Percentiles rank a stretch among this genome's conserved stretches.
phyloP scores from a whole-genome alignment of 37 sponge, comb jelly and placozoan species.

The Beroe ovata region DNA sequence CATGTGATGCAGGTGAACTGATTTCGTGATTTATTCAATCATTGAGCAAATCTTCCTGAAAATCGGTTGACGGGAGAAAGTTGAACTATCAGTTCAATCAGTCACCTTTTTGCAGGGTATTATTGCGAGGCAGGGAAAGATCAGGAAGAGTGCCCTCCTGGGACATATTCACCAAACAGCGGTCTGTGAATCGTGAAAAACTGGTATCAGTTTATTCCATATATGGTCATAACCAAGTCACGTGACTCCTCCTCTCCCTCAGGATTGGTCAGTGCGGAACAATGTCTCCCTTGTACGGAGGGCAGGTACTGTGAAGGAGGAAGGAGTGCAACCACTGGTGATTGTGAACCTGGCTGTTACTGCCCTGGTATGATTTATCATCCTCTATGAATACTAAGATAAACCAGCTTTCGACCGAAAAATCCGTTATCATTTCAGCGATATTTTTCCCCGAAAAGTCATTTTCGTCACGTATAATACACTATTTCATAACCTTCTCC shows the following conservation, averaged over 20 bases:
- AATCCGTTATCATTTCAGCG: no score
- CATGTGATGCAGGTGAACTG: slow-evolving; percentile 50
- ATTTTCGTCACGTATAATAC: no score
- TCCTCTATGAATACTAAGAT: no score
- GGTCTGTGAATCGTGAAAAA: neutral
- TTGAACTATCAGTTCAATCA: no score
- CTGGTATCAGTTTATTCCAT: neutral
- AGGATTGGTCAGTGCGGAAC: neutral
- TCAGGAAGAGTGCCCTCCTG: slow-evolving; percentile 53
- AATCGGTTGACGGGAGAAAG: no score
- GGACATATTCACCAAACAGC: slow-evolving; percentile 26
- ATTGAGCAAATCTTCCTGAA: no score
- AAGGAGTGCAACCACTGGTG: slow-evolving; percentile 16
- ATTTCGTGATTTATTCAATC: no score
- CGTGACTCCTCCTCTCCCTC: neutral
- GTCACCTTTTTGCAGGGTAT: neutral
- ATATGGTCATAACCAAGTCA: neutral
- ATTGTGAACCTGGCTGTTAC: slow-evolving; percentile 66
- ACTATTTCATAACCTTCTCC: no score
- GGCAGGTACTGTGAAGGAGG: slow-evolving; percentile 67
- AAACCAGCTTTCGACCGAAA: no score
- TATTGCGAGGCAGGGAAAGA: slow-evolving; percentile 53
- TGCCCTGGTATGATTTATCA: slow-evolving; percentile 19
- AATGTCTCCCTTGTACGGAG: slow-evolving; percentile 42
- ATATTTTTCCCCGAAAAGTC: no score